phyloP scores from a whole-genome alignment of 2,888 invertebrate species.

The Lingula anatina region DNA sequence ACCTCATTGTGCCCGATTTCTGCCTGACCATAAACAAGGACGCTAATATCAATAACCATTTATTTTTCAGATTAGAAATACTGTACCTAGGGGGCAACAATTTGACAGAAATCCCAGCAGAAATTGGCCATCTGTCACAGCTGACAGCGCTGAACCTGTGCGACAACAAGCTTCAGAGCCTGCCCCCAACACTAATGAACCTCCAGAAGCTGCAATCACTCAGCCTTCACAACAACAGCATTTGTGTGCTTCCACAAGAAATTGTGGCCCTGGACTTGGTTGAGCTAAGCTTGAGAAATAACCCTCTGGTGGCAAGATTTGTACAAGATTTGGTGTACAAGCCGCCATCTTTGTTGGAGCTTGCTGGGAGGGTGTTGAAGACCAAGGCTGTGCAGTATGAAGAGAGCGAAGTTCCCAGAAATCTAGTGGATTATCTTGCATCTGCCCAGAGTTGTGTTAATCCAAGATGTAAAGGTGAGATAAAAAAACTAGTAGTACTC shows the following conservation, averaged over 20 bases:
- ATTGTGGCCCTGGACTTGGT: slow-evolving; percentile 85
- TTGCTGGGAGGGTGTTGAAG: slow-evolving; percentile 83
- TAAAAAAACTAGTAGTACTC: too few relatives aligned
- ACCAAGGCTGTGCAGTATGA: slow-evolving; percentile 65
- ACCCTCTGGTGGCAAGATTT: slow-evolving; percentile 91
- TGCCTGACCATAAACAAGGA: too few relatives aligned
- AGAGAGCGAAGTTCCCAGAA: slow-evolving; percentile 69
- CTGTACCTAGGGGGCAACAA: slow-evolving; percentile 89
- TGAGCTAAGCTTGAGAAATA: slow-evolving; percentile 89
- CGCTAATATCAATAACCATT: too few relatives aligned
- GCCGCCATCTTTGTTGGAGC: slow-evolving; percentile 83
- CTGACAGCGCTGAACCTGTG: slow-evolving; percentile 84
- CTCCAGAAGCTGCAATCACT: slow-evolving; percentile 82
- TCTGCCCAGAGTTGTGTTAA: slow-evolving; percentile 94
- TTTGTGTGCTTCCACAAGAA: slow-evolving; percentile 76
- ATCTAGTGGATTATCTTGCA: slow-evolving; percentile 73
- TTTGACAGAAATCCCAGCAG: slow-evolving; percentile 60
- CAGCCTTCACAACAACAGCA: slow-evolving; percentile 83
- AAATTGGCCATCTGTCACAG: slow-evolving; percentile 74
- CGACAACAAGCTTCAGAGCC: slow-evolving; percentile 82
- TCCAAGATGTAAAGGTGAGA: slow-evolving; percentile 80
- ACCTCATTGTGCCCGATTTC: too few relatives aligned
- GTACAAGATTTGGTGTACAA: slow-evolving; percentile 89
- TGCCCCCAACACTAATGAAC: slow-evolving; percentile 86
- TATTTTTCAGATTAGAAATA: slow-evolving; percentile 70